Evolutionary conservation across 1,140 invertebrate genomes (phyloP).

Genomic region (Mycetomoellerius zeteki): DNA sequence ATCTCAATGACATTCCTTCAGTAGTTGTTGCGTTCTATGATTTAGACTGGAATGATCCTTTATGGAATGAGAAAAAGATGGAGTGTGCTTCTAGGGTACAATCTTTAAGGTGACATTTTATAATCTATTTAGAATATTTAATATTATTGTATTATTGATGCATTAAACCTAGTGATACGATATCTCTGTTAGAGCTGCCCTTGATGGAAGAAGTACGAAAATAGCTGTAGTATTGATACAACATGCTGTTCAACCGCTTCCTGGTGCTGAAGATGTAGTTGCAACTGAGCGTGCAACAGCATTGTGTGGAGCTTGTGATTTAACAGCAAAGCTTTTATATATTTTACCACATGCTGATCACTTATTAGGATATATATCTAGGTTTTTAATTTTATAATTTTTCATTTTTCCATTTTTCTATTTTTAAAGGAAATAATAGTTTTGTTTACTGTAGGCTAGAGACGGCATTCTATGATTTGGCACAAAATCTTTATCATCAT

Average conservation of each 20-base stretch:
- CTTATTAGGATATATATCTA: slow-evolving; percentile 92
- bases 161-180: slow-evolving; percentile 9
- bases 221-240: slow-evolving; percentile 97
- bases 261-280: slow-evolving; percentile 94
- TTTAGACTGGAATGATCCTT: slow-evolving; percentile 97
- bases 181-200: slow-evolving; percentile 86
- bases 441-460: slow-evolving; percentile 90
- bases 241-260: slow-evolving; percentile 91
- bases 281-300: slow-evolving; percentile 95
- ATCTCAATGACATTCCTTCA: slow-evolving; percentile 95
- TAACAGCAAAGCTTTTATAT: slow-evolving; percentile 97
- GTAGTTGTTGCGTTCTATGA: slow-evolving; percentile 98
- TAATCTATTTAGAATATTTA: slow-evolving; percentile 18
- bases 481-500: slow-evolving; percentile 96
- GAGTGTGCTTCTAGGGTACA: slow-evolving; percentile 97
- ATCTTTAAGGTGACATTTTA: slow-evolving; percentile 90
- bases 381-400: slow-evolving; percentile 83
- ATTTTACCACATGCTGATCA: slow-evolving; percentile 96
- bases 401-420: neutral
- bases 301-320: slow-evolving; percentile 96
- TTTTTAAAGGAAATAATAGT: slow-evolving; percentile 8
- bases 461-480: slow-evolving; percentile 96
- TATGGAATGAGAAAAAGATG: slow-evolving; percentile 97
- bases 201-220: slow-evolving; percentile 94
- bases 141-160: slow-evolving; percentile 9